A percentile compares a stretch with the other conserved stretches of the same genome.
Conservation (phyloP, 2,113 vertebrate species). For the Pelusios castaneus region DNA sequence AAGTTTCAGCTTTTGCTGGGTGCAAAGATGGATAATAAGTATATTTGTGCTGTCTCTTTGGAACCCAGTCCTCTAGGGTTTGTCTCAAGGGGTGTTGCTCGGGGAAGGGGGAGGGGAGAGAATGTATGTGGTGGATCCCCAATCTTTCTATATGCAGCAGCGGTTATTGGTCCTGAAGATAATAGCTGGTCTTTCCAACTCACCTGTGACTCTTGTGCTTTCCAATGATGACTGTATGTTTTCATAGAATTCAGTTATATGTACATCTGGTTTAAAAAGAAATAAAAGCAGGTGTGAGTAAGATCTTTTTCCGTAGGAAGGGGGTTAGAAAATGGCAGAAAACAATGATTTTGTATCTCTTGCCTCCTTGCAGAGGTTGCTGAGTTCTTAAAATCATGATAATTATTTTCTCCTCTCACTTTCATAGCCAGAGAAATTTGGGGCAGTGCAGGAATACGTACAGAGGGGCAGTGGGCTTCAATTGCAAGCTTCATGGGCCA, state of each 20-base stretch:
- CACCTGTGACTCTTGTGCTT: not conserved
- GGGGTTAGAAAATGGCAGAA: slow-evolving; percentile 22
- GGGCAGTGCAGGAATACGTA: not conserved
- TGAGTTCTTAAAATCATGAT: not conserved
- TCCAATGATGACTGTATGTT: not conserved
- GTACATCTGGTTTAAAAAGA: slow-evolving; percentile 51
- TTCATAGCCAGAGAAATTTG: not conserved
- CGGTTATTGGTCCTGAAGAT: not conserved
- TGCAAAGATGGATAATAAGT: accelerated
- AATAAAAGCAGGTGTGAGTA: slow-evolving; percentile 35
- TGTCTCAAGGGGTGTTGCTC: not conserved
- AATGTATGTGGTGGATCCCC: too few species aligned
- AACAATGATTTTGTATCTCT: not conserved
- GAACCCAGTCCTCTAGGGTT: not conserved
- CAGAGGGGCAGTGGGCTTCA: not conserved
- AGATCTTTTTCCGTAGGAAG: not conserved
- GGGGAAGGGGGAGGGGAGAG: not conserved
- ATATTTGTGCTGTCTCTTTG: not conserved
- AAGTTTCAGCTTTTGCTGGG: not conserved
- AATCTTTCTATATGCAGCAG: not conserved
- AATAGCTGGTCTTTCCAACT: not conserved
- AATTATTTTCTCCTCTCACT: not conserved
- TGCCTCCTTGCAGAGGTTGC: not conserved
- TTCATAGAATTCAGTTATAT: slow-evolving; percentile 5
- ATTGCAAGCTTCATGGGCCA: not conserved